These are phyloP conservation scores for Hylaeus anthracinus DNA, from an alignment of 1,140 invertebrate species.

Conservation along the genomic window DNA sequence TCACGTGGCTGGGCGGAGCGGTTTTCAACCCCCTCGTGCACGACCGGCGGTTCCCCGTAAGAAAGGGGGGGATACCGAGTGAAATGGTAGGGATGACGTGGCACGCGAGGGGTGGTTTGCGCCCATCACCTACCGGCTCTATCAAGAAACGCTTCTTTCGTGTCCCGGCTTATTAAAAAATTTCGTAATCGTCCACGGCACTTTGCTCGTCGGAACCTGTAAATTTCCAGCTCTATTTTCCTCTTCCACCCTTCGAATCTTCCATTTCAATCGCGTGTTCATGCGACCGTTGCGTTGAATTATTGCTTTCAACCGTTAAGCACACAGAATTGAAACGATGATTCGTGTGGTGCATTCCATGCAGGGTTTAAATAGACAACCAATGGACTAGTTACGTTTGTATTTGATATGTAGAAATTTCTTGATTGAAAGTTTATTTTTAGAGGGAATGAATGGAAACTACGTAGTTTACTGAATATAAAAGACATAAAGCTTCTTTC, in stretches of 20 bases:
- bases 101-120: conserved; percentile 47
- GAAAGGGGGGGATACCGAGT: conserved; percentile 28
- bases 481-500: no score
- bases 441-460: no score
- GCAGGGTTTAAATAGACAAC: no score
- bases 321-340: no score
- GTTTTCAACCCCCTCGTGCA: conserved; percentile 61
- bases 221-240: not conserved
- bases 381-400: no score
- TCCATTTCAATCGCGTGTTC: not conserved
- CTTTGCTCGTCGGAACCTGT: conserved; percentile 3
- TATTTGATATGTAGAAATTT: no score
- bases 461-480: no score
- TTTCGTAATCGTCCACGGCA: conserved; percentile 46
- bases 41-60: conserved; percentile 22
- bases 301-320: no score
- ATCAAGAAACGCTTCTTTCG: conserved; percentile 56
- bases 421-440: no score
- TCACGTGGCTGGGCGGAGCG: conserved; percentile 75
- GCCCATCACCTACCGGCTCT: conserved; percentile 35
- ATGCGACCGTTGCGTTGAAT: no score
- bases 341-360: no score
- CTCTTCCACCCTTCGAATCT: not conserved
- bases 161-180: conserved; percentile 63
- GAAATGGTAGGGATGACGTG: conserved; percentile 32